Evolutionary conservation across 2,113 vertebrate genomes (phyloP).

Genomic region (Antigone vipio): DNA sequence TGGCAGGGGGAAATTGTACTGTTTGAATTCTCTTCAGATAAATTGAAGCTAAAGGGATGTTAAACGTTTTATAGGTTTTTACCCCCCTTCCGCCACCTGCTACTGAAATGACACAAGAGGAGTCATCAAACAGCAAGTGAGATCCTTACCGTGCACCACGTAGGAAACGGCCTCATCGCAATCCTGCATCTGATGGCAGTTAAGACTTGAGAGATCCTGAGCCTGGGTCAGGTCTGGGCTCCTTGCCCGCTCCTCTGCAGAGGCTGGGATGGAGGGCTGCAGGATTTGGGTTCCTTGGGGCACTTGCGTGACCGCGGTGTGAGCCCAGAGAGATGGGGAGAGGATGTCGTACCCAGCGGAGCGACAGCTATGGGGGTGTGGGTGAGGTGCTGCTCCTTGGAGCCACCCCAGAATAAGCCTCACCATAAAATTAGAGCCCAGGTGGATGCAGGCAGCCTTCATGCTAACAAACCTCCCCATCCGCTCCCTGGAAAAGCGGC

Average conservation of each 20-base stretch:
- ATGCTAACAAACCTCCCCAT: not conserved
- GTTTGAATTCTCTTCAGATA: constrained; percentile 33
- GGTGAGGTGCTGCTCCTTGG: not conserved
- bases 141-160: not conserved
- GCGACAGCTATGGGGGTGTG: rapidly evolving
- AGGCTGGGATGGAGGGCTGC: not conserved
- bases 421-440: not conserved
- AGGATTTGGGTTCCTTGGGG: not conserved
- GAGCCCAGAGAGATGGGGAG: rapidly evolving
- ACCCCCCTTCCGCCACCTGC: not conserved
- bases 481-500: not conserved
- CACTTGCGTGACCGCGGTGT: rapidly evolving
- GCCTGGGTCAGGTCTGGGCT: not conserved
- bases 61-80: constrained; percentile 19
- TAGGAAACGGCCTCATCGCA: not conserved
- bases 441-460: not conserved
- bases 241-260: rapidly evolving
- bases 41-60: constrained; percentile 38
- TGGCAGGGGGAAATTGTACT: constrained; percentile 42
- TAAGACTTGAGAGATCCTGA: not conserved
- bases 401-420: not conserved
- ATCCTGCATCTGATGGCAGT: not conserved
- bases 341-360: rapidly evolving
- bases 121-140: not conserved
- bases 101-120: not conserved